phyloP scores from a whole-genome alignment of 2,113 vertebrate species.

The Chaetodon auriga region DNA sequence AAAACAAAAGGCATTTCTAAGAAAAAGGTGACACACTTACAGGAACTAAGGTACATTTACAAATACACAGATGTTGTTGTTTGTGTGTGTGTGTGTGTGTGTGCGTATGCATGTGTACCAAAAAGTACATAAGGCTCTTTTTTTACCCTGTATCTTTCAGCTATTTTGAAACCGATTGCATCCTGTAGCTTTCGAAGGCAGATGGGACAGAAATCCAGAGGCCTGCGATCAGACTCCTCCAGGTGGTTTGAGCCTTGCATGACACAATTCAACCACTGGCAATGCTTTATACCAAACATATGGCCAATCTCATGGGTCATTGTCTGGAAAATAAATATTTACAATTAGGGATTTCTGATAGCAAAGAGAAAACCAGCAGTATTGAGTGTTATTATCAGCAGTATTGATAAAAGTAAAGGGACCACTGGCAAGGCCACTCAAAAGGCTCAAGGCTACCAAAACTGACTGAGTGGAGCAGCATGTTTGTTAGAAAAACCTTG shows the following conservation, averaged over 20 bases:
- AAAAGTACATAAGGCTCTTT: not conserved
- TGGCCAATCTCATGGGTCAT: slow-evolving; percentile 83
- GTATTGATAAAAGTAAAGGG: not conserved
- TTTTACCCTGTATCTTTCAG: slow-evolving; percentile 69
- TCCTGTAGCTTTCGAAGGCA: slow-evolving; percentile 82
- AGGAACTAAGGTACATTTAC: not conserved
- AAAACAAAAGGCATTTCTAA: not conserved
- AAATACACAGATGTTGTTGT: too few species aligned
- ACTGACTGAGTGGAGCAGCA: not conserved
- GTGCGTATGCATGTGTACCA: too few species aligned
- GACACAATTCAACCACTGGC: slow-evolving; percentile 85
- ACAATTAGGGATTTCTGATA: not conserved
- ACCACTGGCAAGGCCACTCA: not conserved
- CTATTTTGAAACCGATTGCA: slow-evolving; percentile 72
- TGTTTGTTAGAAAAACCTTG: slow-evolving; percentile 71
- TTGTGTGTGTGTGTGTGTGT: too few species aligned
- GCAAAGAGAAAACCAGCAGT: not conserved
- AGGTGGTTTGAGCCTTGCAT: slow-evolving; percentile 88
- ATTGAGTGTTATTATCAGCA: slow-evolving; percentile 5
- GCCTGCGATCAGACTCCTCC: slow-evolving; percentile 79
- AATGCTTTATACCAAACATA: slow-evolving; percentile 82
- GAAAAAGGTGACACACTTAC: not conserved
- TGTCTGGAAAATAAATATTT: slow-evolving; percentile 64
- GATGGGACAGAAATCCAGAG: slow-evolving; percentile 83
- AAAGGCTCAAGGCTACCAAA: not conserved